phyloP scores from a whole-genome alignment of 1,140 invertebrate genomes.

The Meloidogyne hapla region DNA sequence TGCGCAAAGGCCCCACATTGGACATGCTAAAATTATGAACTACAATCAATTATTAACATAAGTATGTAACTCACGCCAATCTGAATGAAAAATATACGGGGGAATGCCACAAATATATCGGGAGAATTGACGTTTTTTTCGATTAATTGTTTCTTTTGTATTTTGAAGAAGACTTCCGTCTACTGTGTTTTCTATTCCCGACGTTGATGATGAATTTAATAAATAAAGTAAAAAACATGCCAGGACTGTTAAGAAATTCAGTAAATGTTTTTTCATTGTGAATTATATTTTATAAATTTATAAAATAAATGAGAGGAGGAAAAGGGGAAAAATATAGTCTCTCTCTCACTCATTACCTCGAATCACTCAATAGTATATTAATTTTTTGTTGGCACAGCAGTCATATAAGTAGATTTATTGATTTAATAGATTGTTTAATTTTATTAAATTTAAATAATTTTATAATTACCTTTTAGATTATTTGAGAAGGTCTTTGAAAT shows the following conservation, averaged over 20 bases:
- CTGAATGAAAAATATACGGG: slow-evolving; percentile 24
- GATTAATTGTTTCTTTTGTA: neutral
- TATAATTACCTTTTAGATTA: no score
- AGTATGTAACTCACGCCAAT: slow-evolving; percentile 13
- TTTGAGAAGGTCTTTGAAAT: no score
- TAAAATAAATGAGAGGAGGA: no score
- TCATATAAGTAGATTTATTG: neutral
- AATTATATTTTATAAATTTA: neutral
- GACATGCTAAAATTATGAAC: slow-evolving; percentile 17
- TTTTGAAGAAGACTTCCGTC: neutral
- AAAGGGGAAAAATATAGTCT: neutral
- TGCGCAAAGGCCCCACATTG: slow-evolving; percentile 10
- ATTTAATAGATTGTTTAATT: no score
- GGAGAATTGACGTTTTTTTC: slow-evolving; percentile 17
- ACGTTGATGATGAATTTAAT: neutral
- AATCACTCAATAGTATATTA: neutral
- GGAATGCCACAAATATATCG: slow-evolving; percentile 28
- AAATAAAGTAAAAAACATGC: neutral
- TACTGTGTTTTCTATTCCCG: neutral
- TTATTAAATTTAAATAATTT: no score
- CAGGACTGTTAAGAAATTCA: neutral
- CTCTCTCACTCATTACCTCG: neutral
- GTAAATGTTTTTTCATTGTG: no score
- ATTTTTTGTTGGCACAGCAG: neutral
- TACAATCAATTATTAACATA: no score